phyloP scores from a whole-genome alignment of 2,888 invertebrate species.

The Plagiodera versicolora region DNA sequence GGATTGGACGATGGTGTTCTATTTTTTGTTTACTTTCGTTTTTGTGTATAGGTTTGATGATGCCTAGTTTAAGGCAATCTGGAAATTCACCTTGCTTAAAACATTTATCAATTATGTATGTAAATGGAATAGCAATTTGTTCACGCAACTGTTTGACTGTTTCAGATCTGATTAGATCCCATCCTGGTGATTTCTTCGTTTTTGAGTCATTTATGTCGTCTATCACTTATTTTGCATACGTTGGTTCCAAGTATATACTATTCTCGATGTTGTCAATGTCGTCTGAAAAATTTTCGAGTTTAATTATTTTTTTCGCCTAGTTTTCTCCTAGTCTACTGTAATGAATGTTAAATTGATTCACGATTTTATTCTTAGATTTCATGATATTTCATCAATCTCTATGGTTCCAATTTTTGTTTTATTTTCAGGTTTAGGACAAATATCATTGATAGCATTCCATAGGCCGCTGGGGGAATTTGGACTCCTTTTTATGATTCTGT shows the following conservation, averaged over 20 bases:
- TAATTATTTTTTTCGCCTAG: neutral
- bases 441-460: conserved; percentile 5
- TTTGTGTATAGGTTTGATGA: neutral
- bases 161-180: too few relatives aligned
- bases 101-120: too few relatives aligned
- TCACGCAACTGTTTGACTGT: too few relatives aligned
- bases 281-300: neutral
- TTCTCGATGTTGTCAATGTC: neutral
- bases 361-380: neutral
- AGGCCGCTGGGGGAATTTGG: neutral
- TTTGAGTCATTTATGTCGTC: neutral
- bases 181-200: neutral
- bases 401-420: conserved; percentile 1
- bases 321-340: neutral
- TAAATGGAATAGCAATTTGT: too few relatives aligned
- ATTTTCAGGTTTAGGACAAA: neutral
- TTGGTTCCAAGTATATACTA: conserved; percentile 2
- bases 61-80: too few relatives aligned
- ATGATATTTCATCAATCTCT: conserved; percentile 4
- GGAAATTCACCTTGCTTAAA: too few relatives aligned
- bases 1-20: neutral
- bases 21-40: neutral
- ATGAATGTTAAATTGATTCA: neutral
- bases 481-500: neutral
- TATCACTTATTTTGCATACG: neutral